These are phyloP conservation scores for Sanderia malayensis DNA, from an alignment of 30 jellyfish, hydroid and myxozoan genomes.

Conservation along the genomic window DNA sequence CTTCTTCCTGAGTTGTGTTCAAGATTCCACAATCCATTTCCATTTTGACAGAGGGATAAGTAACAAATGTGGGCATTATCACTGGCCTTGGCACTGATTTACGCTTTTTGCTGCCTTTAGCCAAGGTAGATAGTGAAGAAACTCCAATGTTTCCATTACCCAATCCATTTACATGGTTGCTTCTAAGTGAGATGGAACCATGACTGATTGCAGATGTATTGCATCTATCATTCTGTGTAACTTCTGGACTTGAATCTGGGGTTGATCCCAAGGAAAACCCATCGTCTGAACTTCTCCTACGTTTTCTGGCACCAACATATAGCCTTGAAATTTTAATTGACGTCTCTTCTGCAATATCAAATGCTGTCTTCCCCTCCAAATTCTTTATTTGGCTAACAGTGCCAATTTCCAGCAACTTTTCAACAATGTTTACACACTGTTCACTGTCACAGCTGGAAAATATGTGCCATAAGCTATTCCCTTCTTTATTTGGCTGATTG, in stretches of 20 bases:
- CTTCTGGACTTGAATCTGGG: neutral
- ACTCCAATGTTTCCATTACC: neutral
- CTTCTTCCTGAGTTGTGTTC: too few species aligned
- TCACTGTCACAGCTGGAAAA: conserved; percentile 21
- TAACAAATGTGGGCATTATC: neutral
- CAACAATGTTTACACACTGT: conserved; percentile 8
- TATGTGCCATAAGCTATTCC: conserved; percentile 46
- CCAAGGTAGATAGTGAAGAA: neutral
- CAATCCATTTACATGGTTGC: too few species aligned
- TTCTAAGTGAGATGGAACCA: too few species aligned
- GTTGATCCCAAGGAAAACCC: neutral
- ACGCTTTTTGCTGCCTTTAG: neutral
- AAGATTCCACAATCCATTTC: too few species aligned
- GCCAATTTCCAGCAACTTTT: conserved; percentile 19
- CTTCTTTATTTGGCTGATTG: conserved; percentile 46
- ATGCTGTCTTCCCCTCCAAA: conserved; percentile 29
- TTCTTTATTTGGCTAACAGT: conserved; percentile 34
- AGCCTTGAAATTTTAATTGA: too few species aligned
- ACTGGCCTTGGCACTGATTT: neutral
- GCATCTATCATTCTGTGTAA: neutral
- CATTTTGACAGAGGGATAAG: too few species aligned
- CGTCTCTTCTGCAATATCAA: conserved; percentile 30
- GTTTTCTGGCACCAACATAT: too few species aligned
- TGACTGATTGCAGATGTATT: neutral
- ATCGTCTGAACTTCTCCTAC: neutral